A percentile compares a stretch with the other conserved stretches of the same genome.
phyloP scores from a whole-genome alignment of 2,113 vertebrate genomes.

The Athene noctua region DNA sequence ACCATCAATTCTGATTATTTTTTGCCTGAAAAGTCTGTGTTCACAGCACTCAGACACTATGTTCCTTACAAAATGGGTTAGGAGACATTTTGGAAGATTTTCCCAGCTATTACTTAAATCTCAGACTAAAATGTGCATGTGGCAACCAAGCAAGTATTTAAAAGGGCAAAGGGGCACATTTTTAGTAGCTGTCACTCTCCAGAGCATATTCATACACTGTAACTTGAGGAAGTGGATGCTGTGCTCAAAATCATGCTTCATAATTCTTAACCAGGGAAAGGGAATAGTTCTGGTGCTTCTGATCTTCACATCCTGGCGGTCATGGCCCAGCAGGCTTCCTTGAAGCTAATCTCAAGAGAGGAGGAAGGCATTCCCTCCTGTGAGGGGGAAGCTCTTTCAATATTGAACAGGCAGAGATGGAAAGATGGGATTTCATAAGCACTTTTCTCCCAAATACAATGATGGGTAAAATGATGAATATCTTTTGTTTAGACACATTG shows the following conservation, averaged over 20 bases:
- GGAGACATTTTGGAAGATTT: conserved; percentile 24
- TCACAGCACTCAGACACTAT: conserved; percentile 11
- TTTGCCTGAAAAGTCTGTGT: conserved; percentile 43
- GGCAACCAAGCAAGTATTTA: conserved; percentile 36
- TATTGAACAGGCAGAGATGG: neutral
- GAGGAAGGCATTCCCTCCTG: neutral
- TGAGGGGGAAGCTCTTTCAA: neutral
- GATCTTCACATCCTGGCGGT: accelerated
- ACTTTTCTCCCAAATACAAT: neutral
- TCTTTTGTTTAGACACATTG: neutral
- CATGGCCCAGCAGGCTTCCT: neutral
- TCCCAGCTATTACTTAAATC: conserved; percentile 39
- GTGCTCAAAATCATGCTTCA: neutral
- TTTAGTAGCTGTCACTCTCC: conserved; percentile 25
- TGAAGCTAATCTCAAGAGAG: neutral
- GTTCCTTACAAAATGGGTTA: neutral
- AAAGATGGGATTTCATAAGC: neutral
- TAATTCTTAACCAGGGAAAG: neutral
- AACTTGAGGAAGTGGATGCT: neutral
- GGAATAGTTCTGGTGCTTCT: neutral
- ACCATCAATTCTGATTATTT: neutral
- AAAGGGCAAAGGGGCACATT: conserved; percentile 31
- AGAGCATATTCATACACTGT: neutral
- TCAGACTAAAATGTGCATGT: neutral
- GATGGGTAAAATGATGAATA: neutral